These are phyloP conservation scores for Pogonognathellus flavescens DNA, from an alignment of 1,140 invertebrate genomes.

Conservation along the genomic window DNA sequence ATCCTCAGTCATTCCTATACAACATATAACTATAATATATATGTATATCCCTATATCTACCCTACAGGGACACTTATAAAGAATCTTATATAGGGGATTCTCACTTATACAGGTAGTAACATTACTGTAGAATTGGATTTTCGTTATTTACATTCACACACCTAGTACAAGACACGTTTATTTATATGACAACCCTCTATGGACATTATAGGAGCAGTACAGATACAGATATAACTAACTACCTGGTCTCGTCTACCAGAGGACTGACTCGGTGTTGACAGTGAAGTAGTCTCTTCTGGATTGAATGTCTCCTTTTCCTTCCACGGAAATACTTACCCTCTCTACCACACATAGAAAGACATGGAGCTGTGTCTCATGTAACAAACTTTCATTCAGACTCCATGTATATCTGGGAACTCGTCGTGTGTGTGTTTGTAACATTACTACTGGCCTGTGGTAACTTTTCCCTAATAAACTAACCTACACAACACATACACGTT, in stretches of 20 bases:
- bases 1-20: no score
- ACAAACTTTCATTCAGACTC: neutral
- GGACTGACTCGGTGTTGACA: constrained; percentile 9
- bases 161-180: neutral
- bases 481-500: no score
- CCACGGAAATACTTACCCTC: constrained; percentile 22
- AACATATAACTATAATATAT: no score
- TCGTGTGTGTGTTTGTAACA: neutral
- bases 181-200: neutral
- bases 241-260: neutral
- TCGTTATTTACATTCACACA: constrained; percentile 11
- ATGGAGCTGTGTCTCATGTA: neutral
- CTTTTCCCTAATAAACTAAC: neutral
- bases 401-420: neutral
- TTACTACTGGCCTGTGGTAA: neutral
- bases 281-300: constrained; percentile 6
- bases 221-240: no score
- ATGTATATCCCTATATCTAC: no score
- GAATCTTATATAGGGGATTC: no score
- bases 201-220: neutral
- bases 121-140: constrained; percentile 30
- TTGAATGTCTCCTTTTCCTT: constrained; percentile 21
- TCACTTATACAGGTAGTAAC: no score
- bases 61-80: no score
- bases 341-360: neutral